Percentiles rank a stretch among this genome's conserved stretches.
Conservation (phyloP, 2,797 vertebrate genomes). For the Myiothlypis coronata region DNA sequence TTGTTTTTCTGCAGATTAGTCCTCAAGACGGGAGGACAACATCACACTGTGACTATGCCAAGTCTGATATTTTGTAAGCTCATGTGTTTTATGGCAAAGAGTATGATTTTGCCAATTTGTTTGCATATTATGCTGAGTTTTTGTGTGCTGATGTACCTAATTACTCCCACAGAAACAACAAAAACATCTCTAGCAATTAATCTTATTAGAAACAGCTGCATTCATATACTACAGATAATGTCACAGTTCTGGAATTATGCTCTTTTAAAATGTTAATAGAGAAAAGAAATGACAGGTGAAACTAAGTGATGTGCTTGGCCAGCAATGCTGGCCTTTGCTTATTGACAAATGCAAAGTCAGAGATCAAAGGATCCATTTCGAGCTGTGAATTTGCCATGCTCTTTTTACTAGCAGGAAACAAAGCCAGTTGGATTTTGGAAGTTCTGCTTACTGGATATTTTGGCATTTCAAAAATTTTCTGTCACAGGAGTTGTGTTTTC, state of each 20-base stretch:
- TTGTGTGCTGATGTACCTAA: not conserved
- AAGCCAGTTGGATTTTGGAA: not conserved
- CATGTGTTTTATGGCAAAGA: not conserved
- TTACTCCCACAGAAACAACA: slow-evolving; percentile 11
- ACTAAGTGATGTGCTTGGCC: not conserved
- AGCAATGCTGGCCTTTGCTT: not conserved
- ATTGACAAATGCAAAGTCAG: not conserved
- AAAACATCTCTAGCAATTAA: not conserved
- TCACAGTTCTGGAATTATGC: not conserved
- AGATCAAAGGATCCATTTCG: not conserved
- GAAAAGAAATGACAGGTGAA: not conserved
- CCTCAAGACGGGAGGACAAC: not conserved
- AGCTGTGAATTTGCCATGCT: not conserved
- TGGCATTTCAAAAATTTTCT: not conserved
- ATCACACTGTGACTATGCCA: not conserved
- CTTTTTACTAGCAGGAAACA: not conserved
- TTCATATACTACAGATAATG: not conserved
- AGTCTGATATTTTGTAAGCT: not conserved
- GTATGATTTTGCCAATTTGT: not conserved
- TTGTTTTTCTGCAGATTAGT: not conserved
- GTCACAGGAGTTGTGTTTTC: not conserved
- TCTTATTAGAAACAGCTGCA: not conserved
- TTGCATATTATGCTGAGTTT: not conserved
- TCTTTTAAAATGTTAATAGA: not conserved
- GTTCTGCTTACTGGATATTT: not conserved